phyloP scores from a whole-genome alignment of 2,888 invertebrate genomes.

The Tillus elongatus region DNA sequence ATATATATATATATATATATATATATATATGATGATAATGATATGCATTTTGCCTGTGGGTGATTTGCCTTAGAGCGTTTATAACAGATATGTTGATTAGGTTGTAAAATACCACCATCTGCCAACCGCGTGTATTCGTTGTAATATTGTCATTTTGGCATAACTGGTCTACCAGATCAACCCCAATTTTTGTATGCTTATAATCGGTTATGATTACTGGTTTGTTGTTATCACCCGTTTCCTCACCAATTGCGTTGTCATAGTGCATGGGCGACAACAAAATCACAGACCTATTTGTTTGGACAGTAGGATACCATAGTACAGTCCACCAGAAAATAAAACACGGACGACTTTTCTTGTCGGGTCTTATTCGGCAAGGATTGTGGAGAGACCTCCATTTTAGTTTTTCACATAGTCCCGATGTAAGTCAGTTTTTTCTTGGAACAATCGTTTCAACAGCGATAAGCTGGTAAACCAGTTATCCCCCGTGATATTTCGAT shows the following conservation, averaged over 20 bases:
- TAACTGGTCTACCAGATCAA: constrained; percentile 13
- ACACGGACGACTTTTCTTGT: constrained; percentile 8
- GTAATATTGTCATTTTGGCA: constrained; percentile 15
- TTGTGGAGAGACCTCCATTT: constrained; percentile 10
- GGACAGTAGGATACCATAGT: constrained; percentile 12
- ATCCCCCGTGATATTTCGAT: too few relatives aligned
- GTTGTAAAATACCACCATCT: constrained; percentile 15
- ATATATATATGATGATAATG: too few relatives aligned
- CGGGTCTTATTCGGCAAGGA: constrained; percentile 8
- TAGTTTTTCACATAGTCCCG: too few relatives aligned
- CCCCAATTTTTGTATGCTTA: constrained; percentile 12
- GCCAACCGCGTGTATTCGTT: constrained; percentile 14
- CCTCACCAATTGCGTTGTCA: constrained; percentile 14
- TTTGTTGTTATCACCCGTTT: constrained; percentile 16
- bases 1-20: too few relatives aligned
- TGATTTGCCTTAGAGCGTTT: constrained; percentile 10
- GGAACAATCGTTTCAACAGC: too few relatives aligned
- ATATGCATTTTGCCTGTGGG: too few relatives aligned
- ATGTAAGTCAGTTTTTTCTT: too few relatives aligned
- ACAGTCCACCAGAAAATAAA: constrained; percentile 11
- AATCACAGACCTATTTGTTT: constrained; percentile 15
- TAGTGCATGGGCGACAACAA: constrained; percentile 18
- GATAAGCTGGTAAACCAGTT: too few relatives aligned
- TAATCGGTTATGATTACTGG: constrained; percentile 14
- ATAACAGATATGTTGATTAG: constrained; percentile 12